Base-by-base conservation (phyloP, 2,113 vertebrate genomes). In the Lepus timidus region DNA sequence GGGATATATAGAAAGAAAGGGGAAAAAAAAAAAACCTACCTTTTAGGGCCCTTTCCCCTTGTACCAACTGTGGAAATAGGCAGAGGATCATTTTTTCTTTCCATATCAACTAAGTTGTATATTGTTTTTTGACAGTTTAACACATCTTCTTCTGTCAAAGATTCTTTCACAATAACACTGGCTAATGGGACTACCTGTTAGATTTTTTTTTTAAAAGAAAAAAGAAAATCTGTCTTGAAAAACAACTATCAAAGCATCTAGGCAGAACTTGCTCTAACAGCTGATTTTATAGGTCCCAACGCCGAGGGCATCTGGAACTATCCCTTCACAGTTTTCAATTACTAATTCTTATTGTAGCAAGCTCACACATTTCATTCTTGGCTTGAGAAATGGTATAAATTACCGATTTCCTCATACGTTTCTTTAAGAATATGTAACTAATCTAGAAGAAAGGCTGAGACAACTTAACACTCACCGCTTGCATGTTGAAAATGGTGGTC, bases 401-500 rank as follows among this genome's bases (percentile, higher is more conserved):
- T 68, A 88, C 16, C 84, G 65, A 31, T 58, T 65, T 75, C 64
- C 29, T 36, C 39, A n/a, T 20, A 61, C 70, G 25, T 68, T 85
- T 85, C 36, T 73, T 39, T 27, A 86, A 83, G 44, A 80, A 88
- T 27, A 85, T 27, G 49, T 12, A 81, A 91, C 23, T 65, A 75
- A 93, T 17, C 62, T 19, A 85, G 23, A 90, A 96, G 29, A 55
- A 84, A 89, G 58, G 6, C 0, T 68, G 81, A 67, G 91, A 61
- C 39, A 36, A 10, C 67, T 68, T 62, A 13, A 49, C 44, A 98
- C 99, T 98, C 98, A 99, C 99, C 55, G 99, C 99, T 98, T 99
- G 99, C 99, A 99, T 99, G 98, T 99, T 99, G 98, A 99, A 99
- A 94, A 99, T 99, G 91, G 99, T 99, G 68, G 99, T 99, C 98